phyloP scores from a whole-genome alignment of 35 echinoderm and acorn worm species.

The Eucidaris tribuloides region DNA sequence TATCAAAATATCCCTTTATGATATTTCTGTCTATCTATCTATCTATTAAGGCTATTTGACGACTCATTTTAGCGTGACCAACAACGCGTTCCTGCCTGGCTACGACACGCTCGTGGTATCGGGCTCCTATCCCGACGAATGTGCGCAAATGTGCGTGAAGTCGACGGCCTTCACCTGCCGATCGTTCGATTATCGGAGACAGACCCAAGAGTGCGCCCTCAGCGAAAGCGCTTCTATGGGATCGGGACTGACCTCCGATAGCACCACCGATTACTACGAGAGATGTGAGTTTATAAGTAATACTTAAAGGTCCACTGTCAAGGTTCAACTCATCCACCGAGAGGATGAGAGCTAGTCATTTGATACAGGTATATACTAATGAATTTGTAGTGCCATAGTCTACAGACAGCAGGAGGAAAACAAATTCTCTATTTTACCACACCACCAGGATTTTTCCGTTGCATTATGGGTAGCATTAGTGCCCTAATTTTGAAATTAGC shows the following conservation, averaged over 20 bases:
- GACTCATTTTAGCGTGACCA: conserved; percentile 57
- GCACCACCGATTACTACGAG: not conserved
- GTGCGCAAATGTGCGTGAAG: conserved; percentile 66
- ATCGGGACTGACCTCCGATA: not conserved
- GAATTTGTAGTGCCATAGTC: too few relatives aligned
- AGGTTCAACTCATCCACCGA: too few relatives aligned
- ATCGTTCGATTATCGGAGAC: conserved; percentile 82
- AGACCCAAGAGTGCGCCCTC: conserved; percentile 45
- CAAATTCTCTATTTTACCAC: too few relatives aligned
- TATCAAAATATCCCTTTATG: too few relatives aligned
- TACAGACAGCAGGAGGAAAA: too few relatives aligned
- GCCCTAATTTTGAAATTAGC: too few relatives aligned
- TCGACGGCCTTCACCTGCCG: conserved; percentile 63
- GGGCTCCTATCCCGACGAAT: conserved; percentile 76
- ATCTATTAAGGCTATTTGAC: conserved; percentile 85
- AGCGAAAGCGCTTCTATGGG: conserved; percentile 42
- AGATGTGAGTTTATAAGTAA: conserved; percentile 26
- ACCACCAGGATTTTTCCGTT: too few relatives aligned
- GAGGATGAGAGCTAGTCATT: too few relatives aligned
- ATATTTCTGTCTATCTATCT: too few relatives aligned
- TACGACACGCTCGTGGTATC: conserved; percentile 40
- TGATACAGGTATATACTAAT: too few relatives aligned
- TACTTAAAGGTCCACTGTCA: too few relatives aligned
- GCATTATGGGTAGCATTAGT: too few relatives aligned
- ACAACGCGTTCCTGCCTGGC: conserved; percentile 29